Conservation (phyloP, 2,113 vertebrate genomes). For the Alligator sinensis region DNA sequence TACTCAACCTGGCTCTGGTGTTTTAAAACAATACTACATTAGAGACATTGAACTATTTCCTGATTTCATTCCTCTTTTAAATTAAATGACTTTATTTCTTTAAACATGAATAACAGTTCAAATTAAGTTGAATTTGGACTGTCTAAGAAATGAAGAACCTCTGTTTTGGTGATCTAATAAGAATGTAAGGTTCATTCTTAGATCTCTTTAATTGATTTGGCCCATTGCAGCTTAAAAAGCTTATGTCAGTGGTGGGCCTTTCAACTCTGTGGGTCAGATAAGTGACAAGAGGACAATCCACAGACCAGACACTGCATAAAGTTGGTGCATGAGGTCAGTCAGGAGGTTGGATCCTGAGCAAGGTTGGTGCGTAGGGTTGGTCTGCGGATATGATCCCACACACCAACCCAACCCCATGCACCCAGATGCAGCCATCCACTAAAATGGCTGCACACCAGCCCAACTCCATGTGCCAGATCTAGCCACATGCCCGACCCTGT, state of each 20-base stretch:
- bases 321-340: too few relatives aligned
- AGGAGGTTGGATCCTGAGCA: too few relatives aligned
- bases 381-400: too few relatives aligned
- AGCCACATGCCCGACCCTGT: too few relatives aligned
- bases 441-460: too few relatives aligned
- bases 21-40: background rate
- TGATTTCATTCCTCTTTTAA: background rate
- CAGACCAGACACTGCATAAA: background rate
- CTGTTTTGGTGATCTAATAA: background rate
- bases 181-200: background rate
- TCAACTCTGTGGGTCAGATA: accelerated
- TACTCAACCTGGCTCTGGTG: background rate
- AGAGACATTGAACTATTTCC: background rate
- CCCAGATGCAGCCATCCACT: too few relatives aligned
- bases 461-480: too few relatives aligned
- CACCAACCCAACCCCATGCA: too few relatives aligned
- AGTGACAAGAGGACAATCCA: background rate
- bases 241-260: background rate
- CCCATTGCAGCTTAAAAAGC: background rate
- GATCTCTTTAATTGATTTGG: background rate
- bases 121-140: background rate
- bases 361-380: too few relatives aligned
- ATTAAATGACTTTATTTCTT: background rate
- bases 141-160: background rate
- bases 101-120: background rate